These are phyloP conservation scores for Periplaneta americana DNA, from an alignment of 1,140 invertebrate genomes.

Conservation along the genomic window DNA sequence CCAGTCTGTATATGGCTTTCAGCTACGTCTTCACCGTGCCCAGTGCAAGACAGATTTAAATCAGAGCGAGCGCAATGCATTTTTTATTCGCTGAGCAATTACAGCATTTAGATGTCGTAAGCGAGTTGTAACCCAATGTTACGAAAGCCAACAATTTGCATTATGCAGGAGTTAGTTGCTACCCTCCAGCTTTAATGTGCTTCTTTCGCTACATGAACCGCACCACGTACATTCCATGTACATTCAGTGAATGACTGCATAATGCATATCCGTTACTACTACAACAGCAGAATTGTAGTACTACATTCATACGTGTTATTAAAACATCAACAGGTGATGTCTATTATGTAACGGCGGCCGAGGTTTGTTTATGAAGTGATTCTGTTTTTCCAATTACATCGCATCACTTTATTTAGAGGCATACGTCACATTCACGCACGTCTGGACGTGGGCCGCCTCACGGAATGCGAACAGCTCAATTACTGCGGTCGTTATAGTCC, in stretches of 20 bases:
- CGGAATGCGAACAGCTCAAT: no score
- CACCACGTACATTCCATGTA: no score
- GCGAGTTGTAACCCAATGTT: no score
- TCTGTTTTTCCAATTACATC: background rate
- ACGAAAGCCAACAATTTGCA: background rate
- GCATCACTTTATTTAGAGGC: background rate
- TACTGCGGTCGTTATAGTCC: no score
- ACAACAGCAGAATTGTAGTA: background rate
- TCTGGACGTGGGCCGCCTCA: background rate
- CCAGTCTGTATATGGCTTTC: no score
- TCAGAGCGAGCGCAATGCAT: no score
- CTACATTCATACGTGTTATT: background rate
- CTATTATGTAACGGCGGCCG: background rate
- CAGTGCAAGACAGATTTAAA: no score
- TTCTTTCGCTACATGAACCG: background rate
- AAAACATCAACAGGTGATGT: background rate
- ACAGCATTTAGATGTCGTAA: no score
- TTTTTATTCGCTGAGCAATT: no score
- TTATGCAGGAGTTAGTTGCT: background rate
- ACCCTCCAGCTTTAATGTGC: background rate
- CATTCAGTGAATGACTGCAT: background rate
- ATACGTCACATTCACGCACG: background rate
- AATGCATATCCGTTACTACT: background rate
- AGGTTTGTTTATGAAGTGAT: background rate
- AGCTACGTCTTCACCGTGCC: no score